phyloP scores from a whole-genome alignment of 30 jellyfish, hydroid and myxozoan species.

The Aurelia aurita complex sp. Pacific region DNA sequence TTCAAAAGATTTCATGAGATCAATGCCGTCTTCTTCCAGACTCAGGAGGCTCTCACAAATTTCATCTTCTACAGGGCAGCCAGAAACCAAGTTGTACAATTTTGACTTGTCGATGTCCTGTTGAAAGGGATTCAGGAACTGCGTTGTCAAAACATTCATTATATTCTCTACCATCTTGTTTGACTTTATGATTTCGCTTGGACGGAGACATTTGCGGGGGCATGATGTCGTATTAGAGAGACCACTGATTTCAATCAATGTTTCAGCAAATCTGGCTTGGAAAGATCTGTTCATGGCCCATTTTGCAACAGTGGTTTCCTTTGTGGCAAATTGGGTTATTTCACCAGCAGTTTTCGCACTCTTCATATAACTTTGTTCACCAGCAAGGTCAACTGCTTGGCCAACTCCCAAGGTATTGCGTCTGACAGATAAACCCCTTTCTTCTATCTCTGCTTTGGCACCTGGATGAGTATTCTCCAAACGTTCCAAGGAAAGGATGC shows the following conservation, averaged over 20 bases:
- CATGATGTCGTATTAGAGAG: neutral
- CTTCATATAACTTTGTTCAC: slow-evolving; percentile 54
- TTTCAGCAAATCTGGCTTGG: slow-evolving; percentile 32
- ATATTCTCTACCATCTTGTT: slow-evolving; percentile 35
- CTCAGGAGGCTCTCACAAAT: slow-evolving; percentile 24
- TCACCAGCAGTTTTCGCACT: slow-evolving; percentile 53
- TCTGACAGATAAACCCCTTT: slow-evolving; percentile 19
- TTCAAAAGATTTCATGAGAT: neutral
- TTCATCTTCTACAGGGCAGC: slow-evolving; percentile 38
- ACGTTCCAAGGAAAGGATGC: slow-evolving; percentile 11
- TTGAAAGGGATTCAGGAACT: slow-evolving; percentile 33
- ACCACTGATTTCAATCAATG: slow-evolving; percentile 13
- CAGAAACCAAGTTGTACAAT: slow-evolving; percentile 44
- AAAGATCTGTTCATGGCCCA: slow-evolving; percentile 34
- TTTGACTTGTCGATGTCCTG: slow-evolving; percentile 14
- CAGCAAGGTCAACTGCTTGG: slow-evolving; percentile 53
- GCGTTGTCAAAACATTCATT: slow-evolving; percentile 2
- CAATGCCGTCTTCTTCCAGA: slow-evolving; percentile 37
- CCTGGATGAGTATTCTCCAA: slow-evolving; percentile 30
- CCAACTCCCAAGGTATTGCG: slow-evolving; percentile 29
- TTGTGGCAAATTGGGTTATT: slow-evolving; percentile 32
- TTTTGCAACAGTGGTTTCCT: slow-evolving; percentile 35
- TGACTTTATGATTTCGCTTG: slow-evolving; percentile 29
- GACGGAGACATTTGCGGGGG: slow-evolving; percentile 41
- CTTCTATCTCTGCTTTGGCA: neutral